A percentile compares a stretch with the other conserved stretches of the same genome.
These are phyloP conservation scores for Aphis gossypii DNA, from an alignment of 1,140 invertebrate species.

Conservation along the genomic window DNA sequence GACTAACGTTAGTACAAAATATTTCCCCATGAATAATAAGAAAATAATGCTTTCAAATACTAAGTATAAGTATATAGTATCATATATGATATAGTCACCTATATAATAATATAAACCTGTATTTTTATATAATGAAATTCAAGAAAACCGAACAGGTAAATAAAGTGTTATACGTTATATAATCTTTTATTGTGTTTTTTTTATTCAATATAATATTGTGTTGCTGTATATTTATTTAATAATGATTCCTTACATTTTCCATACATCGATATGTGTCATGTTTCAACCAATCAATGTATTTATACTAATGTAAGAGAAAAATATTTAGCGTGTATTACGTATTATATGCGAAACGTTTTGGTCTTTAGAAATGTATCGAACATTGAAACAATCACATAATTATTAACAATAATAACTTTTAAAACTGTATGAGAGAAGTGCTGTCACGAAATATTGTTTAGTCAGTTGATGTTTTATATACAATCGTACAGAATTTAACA, in stretches of 20 bases:
- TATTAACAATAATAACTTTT: neutral
- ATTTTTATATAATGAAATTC: neutral
- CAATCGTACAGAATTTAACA: neutral
- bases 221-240: neutral
- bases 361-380: neutral
- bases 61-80: neutral
- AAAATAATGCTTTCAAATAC: neutral
- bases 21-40: conserved; percentile 13
- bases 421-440: neutral
- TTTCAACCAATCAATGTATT: neutral
- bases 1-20: neutral
- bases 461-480: neutral
- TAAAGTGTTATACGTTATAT: neutral
- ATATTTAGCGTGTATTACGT: neutral
- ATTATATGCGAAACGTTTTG: neutral
- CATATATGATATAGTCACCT: neutral
- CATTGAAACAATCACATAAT: neutral
- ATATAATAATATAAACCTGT: neutral
- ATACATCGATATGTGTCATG: neutral
- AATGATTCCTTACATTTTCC: neutral
- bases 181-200: neutral
- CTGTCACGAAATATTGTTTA: neutral
- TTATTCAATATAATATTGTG: neutral
- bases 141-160: neutral
- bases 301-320: neutral